Base-by-base conservation (phyloP, 2,888 invertebrate genomes). In the Epinotia brunnichana region DNA sequence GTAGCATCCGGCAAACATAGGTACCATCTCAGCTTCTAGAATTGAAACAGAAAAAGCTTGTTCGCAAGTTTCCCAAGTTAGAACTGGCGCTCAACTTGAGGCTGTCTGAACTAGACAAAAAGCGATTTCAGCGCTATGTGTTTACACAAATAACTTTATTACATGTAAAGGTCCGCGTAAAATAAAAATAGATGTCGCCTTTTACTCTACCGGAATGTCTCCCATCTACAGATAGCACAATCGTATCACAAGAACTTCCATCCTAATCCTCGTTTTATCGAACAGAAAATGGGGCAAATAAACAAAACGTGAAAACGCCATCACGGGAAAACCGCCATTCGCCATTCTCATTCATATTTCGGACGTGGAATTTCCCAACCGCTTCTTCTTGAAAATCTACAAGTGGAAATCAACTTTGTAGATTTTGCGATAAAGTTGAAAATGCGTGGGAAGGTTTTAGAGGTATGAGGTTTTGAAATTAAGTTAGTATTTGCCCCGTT, bases 271-370 rank as follows among this genome's bases (percentile, higher is more conserved):
- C 41, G 74, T 74, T 77, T 79, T 81, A 80, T 80, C 78, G 77
- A 78, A 75, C 76, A 78, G 81, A 79, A 81, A 82, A 75, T 75
- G 76, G 70, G 67, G 76, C 74, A 76, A 80, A 83, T 83, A 87
- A 87, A 87, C 84, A 85, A 87, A 87, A 85, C 80, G 81, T 48
- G 48, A 48, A 48, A 48, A n/a, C 48, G 48, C 81, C 82, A 82
- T 81, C 80, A 80, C 79, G 76, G 83, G 87, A 87, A 88, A 88
- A 88, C 85, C 85, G 85, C 83, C 41, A 56, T 59, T 59, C 79
- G 76, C 80, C 82, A 82, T 87, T 86, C 84, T 84, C 86, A 84
- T 87, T 89, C 87, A 87, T 87, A 88, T 90, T 90, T 86, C 82
- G 84, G 75, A 74, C 66, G 21, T n/a, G n/a, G 3, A 3, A 7